Base-by-base conservation (phyloP, 1,140 invertebrate species). In the Cydia amplana region DNA sequence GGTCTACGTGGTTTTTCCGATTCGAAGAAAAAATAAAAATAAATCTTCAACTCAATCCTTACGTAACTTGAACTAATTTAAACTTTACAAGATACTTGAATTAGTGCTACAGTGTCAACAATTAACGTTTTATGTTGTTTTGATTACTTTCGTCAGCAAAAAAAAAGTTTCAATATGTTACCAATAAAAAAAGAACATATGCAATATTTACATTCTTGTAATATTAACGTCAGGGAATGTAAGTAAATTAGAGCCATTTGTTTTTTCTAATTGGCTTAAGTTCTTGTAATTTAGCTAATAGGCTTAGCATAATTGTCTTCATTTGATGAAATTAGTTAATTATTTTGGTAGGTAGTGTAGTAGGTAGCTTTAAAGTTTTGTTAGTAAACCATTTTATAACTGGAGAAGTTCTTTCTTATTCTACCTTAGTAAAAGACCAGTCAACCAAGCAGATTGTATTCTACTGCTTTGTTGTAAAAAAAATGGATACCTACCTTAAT, bases 141-240 rank as follows among this genome's bases (percentile, higher is more conserved):
- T 18, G 16, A 64, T 70, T 70, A 36, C 14, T 75, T 76, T 76
- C 51, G 7, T 40, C 18, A 25, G 79, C 14, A 51, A 6, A 20
- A 25, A n/a, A 73, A 73, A 46, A 51, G 46, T 49, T 25, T 46
- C 23, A 83, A 72, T 73, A 90, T 91, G 90, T 91, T 83, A 83
- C 81, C 80, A 67, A 85, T 90, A 77, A 85, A 80, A 82, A 87
- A 78, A 78, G 87, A 87, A 80, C 86, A 89, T 82, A 73, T 75
- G 70, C 74, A 82, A 36, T 70, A 83, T 78, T 79, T 88, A 64
- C 73, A 85, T 73, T 81, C 75, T 16, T 84, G 88, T 78, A 91
- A 91, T 74, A 89, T 91, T 78, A 81, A 81, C 74, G 83, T 91
- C 73, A 79, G 74, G 14, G 82, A 87, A 67, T 81, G 90, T 91